Base-by-base conservation (phyloP, 2,797 vertebrate species). In the Diplodus puntazzo region DNA sequence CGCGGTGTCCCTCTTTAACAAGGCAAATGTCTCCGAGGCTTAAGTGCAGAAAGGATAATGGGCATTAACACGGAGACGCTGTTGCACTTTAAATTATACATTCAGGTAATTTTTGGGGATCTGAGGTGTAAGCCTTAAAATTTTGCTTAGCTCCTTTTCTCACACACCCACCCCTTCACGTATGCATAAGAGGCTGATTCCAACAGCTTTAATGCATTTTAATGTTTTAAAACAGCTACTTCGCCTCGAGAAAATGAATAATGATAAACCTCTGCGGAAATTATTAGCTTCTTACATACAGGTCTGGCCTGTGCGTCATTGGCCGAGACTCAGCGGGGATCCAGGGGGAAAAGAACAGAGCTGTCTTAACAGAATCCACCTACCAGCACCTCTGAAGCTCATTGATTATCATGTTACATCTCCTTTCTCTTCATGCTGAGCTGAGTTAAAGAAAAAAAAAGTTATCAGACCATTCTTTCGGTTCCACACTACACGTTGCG, bases 191-290 rank as follows among this genome's bases (percentile, higher is more conserved):
- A 71, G 14, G 52, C 10, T 7, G n/a, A 67, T 53, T 64, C 42
- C 5, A 11, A 63, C 30, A 6, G 5, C 67, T 80, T 69, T 65
- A 67, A 73, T 68, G 48, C 21, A 61, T 69, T 72, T 42, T 23
- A 62, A 68, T 75, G 34, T 27, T 39, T 75, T 68, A 66, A 53
- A 68, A 21, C 25, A 49, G 10, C 30, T 57, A 11, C 53, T 65
- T 20, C 18, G 18, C 39, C 18, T 74, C 20, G 0, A 71, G 59
- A 53, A 75, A 63, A 58, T 59, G 61, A 69, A 65, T 62, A 34
- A 59, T 70, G 25, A 86, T 58, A 64, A 76, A 77, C 30, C 70
- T 39, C 43, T 46, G 54, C 23, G 53, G 39, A 63, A 73, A 23
- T 64, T 21, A 69, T 69, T 11, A n/a, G 34, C 30, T 34, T 52